Percentiles rank a stretch among this genome's conserved stretches.
These are phyloP conservation scores for Metalampra italica DNA, from an alignment of 2,888 invertebrate genomes.

Conservation along the genomic window DNA sequence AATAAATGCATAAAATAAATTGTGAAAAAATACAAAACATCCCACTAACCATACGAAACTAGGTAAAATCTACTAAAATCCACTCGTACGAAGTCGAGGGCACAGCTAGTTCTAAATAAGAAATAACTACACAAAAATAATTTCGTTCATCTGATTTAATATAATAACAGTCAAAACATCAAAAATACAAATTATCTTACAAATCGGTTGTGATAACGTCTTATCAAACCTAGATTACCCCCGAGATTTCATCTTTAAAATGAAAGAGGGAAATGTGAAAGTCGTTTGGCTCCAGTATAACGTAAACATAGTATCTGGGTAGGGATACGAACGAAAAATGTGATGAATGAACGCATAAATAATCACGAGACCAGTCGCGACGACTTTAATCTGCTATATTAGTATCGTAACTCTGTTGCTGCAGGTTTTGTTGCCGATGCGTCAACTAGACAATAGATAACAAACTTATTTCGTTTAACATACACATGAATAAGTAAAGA, in stretches of 20 bases:
- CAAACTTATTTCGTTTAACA: conserved; percentile 1
- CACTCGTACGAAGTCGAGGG: no score
- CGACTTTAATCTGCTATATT: conserved; percentile 44
- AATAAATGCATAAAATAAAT: no score
- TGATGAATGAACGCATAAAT: conserved; percentile 57
- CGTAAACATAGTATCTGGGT: conserved; percentile 15
- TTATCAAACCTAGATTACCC: conserved; percentile 13
- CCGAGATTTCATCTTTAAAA: conserved; percentile 23
- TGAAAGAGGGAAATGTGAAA: conserved; percentile 19
- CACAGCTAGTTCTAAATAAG: no score
- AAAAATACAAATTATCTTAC: conserved; percentile 26
- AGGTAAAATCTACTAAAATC: no score
- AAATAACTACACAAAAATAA: conserved; percentile 9
- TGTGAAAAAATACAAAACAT: no score
- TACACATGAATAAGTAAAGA: not conserved
- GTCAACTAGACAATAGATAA: not conserved
- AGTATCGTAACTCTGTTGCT: conserved; percentile 13
- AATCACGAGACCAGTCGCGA: conserved; percentile 36
- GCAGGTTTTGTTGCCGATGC: conserved; percentile 3
- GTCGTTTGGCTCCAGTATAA: conserved; percentile 19
- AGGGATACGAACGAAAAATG: conserved; percentile 38
- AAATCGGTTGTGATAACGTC: conserved; percentile 18
- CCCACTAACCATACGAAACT: no score
- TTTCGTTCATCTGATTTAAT: conserved; percentile 22
- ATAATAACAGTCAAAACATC: conserved; percentile 19